Base-by-base conservation (phyloP, 1,140 invertebrate genomes). In the Streblospio benedicti region DNA sequence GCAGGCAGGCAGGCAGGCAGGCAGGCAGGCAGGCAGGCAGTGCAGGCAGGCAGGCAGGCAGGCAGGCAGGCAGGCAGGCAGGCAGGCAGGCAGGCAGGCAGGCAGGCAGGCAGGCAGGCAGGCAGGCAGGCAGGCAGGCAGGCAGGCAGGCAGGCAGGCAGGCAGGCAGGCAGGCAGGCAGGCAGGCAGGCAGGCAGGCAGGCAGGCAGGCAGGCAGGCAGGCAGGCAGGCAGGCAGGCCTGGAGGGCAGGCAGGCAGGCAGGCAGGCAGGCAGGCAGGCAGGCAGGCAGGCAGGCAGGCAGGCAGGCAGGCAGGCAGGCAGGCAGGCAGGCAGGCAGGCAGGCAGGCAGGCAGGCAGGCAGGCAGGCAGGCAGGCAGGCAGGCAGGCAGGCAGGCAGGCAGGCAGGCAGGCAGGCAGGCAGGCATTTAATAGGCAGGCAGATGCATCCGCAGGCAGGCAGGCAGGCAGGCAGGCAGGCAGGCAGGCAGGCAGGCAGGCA, bases 11-110 rank as follows among this genome's bases (percentile, higher is more conserved):
- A 50, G 47, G 47, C 47, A 50, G 47, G 47, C 38, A 41, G 38
- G 38, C 38, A 41, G 38, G 43, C 12, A n/a, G n/a, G n/a, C n/a
- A n/a, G n/a, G n/a, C n/a, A n/a, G n/a, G n/a, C n/a, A 20, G 23
- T 25, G 50, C n/a, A 52, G 50, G 14, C 14, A 23, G 47, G 14
- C 14, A 14, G 47, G 47, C n/a, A 52, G 50, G 2, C 27, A 52
- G 50, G 50, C 50, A 52, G 50, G 50, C 50, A 52, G 50, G 50
- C 50, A 52, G 50, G 50, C 50, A 52, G 50, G 50, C 50, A 52
- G 50, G 50, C 50, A 52, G 50, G 50, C 50, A 52, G 50, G 50
- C 50, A 52, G 51, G 51, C 27, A 53, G 51, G 51, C 27, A 53
- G 51, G 51, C 27, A 53, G 51, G 51, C 27, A 53, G 51, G 51